Evolutionary conservation across 2,113 vertebrate species (phyloP).

Genomic region (Noctilio leporinus): DNA sequence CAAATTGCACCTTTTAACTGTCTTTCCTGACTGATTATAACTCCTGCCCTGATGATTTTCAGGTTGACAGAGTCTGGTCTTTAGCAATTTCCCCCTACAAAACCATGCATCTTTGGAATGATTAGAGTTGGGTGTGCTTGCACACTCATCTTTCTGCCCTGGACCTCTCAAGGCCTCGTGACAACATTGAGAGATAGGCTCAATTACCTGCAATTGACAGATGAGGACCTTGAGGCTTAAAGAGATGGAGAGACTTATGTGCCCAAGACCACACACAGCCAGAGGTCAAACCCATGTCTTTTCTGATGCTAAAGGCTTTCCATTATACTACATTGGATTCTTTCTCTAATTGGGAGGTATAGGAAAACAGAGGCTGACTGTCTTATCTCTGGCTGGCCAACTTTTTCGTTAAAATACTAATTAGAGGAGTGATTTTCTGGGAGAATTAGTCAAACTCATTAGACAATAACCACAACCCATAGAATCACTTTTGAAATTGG

Average conservation of each 20-base stretch:
- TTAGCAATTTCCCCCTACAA: neutral
- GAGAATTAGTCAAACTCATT: neutral
- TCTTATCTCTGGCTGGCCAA: neutral
- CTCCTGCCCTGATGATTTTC: constrained; percentile 16
- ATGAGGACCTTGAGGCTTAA: neutral
- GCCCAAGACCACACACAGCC: neutral
- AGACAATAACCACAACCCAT: neutral
- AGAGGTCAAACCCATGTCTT: neutral
- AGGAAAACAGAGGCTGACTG: neutral
- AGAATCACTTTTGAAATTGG: neutral
- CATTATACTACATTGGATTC: neutral
- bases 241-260: neutral
- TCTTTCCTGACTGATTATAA: neutral
- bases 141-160: neutral
- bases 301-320: neutral
- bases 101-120: neutral
- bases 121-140: neutral
- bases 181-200: neutral
- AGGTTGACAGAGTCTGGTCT: neutral
- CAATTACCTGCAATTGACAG: neutral
- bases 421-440: neutral
- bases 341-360: neutral
- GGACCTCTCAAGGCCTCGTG: neutral
- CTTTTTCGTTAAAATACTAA: neutral
- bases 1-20: constrained; percentile 16